Evolutionary conservation across 1,140 invertebrate genomes (phyloP), one percentile per base, ranked within the genome.

Genomic region (Leptinotarsa defecta): DNA sequence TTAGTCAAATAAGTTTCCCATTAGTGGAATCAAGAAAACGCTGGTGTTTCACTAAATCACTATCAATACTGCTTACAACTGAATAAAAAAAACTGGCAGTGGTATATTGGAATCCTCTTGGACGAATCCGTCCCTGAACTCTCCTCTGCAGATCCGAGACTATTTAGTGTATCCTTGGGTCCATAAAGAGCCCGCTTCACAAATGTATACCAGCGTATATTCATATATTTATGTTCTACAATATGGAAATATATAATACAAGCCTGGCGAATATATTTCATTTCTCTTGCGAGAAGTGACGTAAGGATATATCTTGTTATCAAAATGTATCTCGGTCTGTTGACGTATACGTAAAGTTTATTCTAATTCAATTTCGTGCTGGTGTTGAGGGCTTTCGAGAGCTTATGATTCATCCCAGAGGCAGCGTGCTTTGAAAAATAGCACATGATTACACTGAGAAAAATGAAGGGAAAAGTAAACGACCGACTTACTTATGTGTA

Each of bases 181-280:
- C 64, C 64, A 67, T 67, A 67, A 67, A 67, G 20, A 67, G 52
- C 64, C 64, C 64, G 64, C 24, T 67, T 67, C 64, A 67, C 64
- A 67, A 67, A 67, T 67, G 64, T 67, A 34, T 67, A 67, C 64
- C 24, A 67, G 24, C 64, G 24, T 67, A 67, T 67, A 67, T 67
- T 67, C 27, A 67, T 34, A 67, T 67, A 67, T 67, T 67, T 67
- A 67, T 67, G 64, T 34, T 67, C 64, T 67, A 67, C 64, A 67
- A 67, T 67, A 67, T 67, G 64, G 64, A 67, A 67, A 67, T 67
- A 67, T 67, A 67, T 67, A 20, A 34, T 67, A 67, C 64, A 67
- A 67, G 64, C 64, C 20, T 24, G 19, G 52, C n/a, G 52, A 57
- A 57, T 57, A 57, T 57, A 57, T 57, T 57, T 57, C 52, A 57